These are phyloP conservation scores for Drosophila kuntzei DNA, from an alignment of 2,888 invertebrate species.

Conservation along the genomic window DNA sequence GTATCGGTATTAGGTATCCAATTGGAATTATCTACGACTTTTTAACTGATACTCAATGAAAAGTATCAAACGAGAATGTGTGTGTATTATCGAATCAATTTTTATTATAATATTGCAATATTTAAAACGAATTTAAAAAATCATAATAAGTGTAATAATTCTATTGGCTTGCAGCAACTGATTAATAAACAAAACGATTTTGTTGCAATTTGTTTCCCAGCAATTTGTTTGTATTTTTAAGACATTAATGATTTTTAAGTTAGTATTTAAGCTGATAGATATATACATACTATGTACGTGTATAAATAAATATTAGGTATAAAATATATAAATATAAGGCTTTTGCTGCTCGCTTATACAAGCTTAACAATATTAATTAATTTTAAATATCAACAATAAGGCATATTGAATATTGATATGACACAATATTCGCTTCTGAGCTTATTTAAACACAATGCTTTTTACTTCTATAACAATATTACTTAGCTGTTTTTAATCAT, in stretches of 20 bases:
- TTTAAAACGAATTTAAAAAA: slow-evolving; percentile 3
- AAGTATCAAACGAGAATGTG: slow-evolving; percentile 66
- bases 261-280: slow-evolving; percentile 28
- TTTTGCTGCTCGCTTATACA: slow-evolving; percentile 49
- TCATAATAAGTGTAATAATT: slow-evolving; percentile 1
- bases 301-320: background rate
- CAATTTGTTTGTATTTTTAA: slow-evolving; percentile 23
- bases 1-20: slow-evolving; percentile 43
- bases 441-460: slow-evolving; percentile 18
- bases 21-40: slow-evolving; percentile 25
- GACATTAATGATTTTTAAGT: slow-evolving; percentile 38
- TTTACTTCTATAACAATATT: slow-evolving; percentile 10
- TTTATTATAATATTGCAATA: slow-evolving; percentile 30
- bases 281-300: slow-evolving; percentile 4
- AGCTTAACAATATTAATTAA: slow-evolving; percentile 24
- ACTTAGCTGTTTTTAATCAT: background rate
- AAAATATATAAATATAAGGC: slow-evolving; percentile 18
- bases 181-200: slow-evolving; percentile 54
- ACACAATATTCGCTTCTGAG: slow-evolving; percentile 6
- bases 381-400: slow-evolving; percentile 20
- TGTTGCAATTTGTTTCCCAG: slow-evolving; percentile 68
- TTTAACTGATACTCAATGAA: slow-evolving; percentile 13
- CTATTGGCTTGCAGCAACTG: slow-evolving; percentile 43
- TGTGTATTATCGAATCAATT: slow-evolving; percentile 53
- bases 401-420: background rate